A percentile compares a stretch with the other conserved stretches of the same genome.
phyloP scores from a whole-genome alignment of 2,113 vertebrate species.

The Rhabdornis inornatus region DNA sequence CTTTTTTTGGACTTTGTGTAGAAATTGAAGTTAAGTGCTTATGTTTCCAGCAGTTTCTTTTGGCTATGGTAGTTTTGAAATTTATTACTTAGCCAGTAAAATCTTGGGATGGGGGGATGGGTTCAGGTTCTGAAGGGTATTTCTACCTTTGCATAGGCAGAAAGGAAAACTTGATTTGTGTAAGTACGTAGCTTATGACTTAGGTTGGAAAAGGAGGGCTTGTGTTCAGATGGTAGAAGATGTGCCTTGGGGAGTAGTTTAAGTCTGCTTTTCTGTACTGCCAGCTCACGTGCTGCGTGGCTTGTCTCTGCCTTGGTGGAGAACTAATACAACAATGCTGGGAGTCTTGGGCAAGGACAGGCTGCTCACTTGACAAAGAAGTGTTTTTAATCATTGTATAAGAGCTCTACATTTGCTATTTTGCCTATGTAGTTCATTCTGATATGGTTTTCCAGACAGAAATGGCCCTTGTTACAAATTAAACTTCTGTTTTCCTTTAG shows the following conservation, averaged over 20 bases:
- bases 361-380: neutral
- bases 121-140: neutral
- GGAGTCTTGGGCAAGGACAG: neutral
- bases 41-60: neutral
- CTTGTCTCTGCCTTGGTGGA: neutral
- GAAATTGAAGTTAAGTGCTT: neutral
- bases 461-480: neutral
- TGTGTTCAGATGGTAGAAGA: neutral
- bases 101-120: neutral
- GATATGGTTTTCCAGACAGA: neutral
- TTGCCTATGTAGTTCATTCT: neutral
- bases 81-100: neutral
- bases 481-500: neutral
- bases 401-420: neutral
- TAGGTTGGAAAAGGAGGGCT: neutral
- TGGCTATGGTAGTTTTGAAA: neutral
- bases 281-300: neutral
- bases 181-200: neutral
- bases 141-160: neutral
- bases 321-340: neutral
- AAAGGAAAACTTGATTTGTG: neutral
- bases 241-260: neutral
- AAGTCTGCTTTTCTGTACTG: neutral
- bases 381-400: neutral
- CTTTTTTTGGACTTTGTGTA: neutral